Evolutionary conservation across 2,888 invertebrate genomes (phyloP), one percentile per base, ranked within the genome.

Genomic region (Gryllus longicercus): DNA sequence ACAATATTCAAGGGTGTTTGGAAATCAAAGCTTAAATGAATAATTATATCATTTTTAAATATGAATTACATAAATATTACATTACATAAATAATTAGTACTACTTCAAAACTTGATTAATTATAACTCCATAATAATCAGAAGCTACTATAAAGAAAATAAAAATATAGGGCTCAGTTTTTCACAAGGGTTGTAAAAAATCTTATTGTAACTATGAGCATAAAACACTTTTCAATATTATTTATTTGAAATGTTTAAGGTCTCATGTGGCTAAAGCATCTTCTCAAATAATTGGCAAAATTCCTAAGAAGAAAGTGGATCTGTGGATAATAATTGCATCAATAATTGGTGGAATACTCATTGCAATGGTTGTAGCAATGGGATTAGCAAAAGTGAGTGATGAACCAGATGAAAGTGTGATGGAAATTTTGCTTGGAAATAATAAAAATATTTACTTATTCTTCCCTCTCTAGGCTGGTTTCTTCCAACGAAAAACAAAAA

Each of bases 241-340:
- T 38, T 38, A 38, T 38, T 38, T 38, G 38, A 38, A 38, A 38
- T 38, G 38, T 38, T 38, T 38, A 38, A 63, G 63, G 16, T 14
- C 63, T 63, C 63, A 63, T 63, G 16, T 16, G 14, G 63, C 63
- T 63, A 8, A 63, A 18, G 63, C 63, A 63, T 63, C 63, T 63
- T 63, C 63, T n/a, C 14, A 14, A 63, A 63, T 63, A 63, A 63
- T 63, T 18, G 63, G 63, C 63, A 63, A 63, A 63, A 63, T 63
- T n/a, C 63, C 63, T 63, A 63, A 63, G 63, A 63, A 63, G 63
- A 63, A 63, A 63, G 63, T 63, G n/a, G 63, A 63, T 14, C n/a
- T 63, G 63, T 63, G 63, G 63, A 63, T 63, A 18, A 63, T 63
- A 18, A 63, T 63, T 63, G 14, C 63, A 18, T 63, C 63, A 63